These are phyloP conservation scores for Tyrophagus putrescentiae DNA, from an alignment of 1,140 invertebrate species.

Conservation along the genomic window DNA sequence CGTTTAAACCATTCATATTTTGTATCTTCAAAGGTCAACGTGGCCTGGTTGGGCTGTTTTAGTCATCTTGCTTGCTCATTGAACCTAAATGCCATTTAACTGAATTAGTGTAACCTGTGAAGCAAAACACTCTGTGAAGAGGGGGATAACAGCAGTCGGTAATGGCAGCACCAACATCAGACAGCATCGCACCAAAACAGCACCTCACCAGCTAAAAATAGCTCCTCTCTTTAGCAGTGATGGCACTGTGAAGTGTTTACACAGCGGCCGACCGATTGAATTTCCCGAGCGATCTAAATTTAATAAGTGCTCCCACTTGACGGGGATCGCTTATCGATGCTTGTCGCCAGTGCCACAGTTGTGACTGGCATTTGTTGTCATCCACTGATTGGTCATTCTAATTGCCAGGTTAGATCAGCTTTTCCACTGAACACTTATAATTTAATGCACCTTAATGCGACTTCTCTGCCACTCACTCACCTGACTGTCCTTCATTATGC, in stretches of 20 bases:
- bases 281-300: neutral
- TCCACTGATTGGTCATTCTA: neutral
- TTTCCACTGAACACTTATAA: constrained; percentile 7
- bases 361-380: too few species aligned
- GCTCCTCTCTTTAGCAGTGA: neutral
- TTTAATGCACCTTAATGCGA: constrained; percentile 13
- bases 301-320: neutral
- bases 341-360: too few species aligned
- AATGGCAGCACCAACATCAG: too few species aligned
- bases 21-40: too few species aligned
- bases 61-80: too few species aligned
- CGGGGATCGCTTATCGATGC: too few species aligned
- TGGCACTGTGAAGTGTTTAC: neutral
- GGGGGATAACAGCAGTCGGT: neutral
- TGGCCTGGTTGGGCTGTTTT: too few species aligned
- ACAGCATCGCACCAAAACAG: neutral
- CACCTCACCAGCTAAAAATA: neutral
- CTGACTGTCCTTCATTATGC: constrained; percentile 2
- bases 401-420: neutral
- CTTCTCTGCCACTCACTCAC: neutral
- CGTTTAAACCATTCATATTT: too few species aligned
- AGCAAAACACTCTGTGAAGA: neutral
- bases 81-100: constrained; percentile 5
- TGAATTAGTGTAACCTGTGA: neutral
- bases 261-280: neutral